These are phyloP conservation scores for Osmerus mordax DNA, from an alignment of 2,113 vertebrate species.

Conservation along the genomic window DNA sequence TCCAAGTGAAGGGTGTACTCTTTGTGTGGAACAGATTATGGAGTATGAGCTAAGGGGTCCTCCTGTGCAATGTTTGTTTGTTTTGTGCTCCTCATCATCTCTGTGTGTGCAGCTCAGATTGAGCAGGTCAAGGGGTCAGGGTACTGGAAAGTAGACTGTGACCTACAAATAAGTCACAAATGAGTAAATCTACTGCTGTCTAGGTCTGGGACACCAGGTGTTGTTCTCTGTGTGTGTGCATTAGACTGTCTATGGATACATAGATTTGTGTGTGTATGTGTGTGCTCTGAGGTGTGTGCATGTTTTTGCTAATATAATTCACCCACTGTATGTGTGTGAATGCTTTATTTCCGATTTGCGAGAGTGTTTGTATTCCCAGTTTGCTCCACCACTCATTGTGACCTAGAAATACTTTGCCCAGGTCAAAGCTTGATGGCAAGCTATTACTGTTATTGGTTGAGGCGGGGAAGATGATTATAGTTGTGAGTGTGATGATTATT, in stretches of 20 bases:
- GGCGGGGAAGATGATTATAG: constrained; percentile 30
- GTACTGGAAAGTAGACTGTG: constrained; percentile 20
- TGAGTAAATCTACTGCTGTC: constrained; percentile 37
- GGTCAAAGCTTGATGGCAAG: constrained; percentile 19
- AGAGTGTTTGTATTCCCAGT: not conserved
- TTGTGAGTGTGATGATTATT: constrained; percentile 53
- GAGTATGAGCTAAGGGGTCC: no score
- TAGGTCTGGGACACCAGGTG: constrained; percentile 25
- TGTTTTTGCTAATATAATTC: not conserved
- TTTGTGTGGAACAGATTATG: no score
- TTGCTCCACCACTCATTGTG: constrained; percentile 27
- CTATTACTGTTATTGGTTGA: constrained; percentile 44
- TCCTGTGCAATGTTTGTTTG: constrained; percentile 28
- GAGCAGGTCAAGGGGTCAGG: not conserved
- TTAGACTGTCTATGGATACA: not conserved
- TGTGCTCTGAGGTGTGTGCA: not conserved
- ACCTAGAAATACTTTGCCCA: constrained; percentile 9
- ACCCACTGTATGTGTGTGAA: not conserved
- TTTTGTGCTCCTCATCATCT: constrained; percentile 1
- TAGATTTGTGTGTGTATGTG: not conserved
- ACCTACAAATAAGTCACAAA: constrained; percentile 46
- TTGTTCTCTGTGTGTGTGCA: not conserved
- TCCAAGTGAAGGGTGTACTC: no score
- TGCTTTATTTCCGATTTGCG: not conserved
- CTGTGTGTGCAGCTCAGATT: constrained; percentile 21